Conservation (phyloP, 2,797 vertebrate genomes). For the Odontamblyopus rebecca region DNA sequence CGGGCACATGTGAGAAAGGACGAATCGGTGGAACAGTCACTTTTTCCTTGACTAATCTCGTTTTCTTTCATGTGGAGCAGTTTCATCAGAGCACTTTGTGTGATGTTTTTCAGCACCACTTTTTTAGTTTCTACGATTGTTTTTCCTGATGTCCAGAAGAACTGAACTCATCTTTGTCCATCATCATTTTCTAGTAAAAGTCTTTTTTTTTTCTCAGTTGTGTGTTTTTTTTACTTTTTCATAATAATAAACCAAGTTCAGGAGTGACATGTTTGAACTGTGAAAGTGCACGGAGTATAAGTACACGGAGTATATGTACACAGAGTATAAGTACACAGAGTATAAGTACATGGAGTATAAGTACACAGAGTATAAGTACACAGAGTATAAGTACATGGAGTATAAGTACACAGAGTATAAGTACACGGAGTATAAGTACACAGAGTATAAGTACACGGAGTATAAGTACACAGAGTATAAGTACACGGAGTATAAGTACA, state of each 20-base stretch:
- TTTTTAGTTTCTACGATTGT: conserved; percentile 57
- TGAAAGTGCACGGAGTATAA: no score
- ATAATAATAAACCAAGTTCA: background rate
- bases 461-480: no score
- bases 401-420: no score
- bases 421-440: no score
- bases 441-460: no score
- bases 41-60: conserved; percentile 56
- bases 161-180: conserved; percentile 56
- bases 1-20: conserved; percentile 39
- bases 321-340: no score
- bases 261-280: no score
- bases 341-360: no score
- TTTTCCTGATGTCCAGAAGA: conserved; percentile 41
- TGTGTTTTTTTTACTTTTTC: background rate
- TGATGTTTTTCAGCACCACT: conserved; percentile 73
- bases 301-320: no score
- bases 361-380: no score
- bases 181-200: conserved; percentile 78
- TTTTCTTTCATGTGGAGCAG: conserved; percentile 71
- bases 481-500: no score
- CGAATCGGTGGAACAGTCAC: conserved; percentile 51
- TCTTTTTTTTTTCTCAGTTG: conserved; percentile 15
- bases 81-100: conserved; percentile 58
- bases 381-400: no score